Evolutionary conservation across 92 coral and sea anemone genomes (phyloP).

Genomic region (Paramuricea clavata): DNA sequence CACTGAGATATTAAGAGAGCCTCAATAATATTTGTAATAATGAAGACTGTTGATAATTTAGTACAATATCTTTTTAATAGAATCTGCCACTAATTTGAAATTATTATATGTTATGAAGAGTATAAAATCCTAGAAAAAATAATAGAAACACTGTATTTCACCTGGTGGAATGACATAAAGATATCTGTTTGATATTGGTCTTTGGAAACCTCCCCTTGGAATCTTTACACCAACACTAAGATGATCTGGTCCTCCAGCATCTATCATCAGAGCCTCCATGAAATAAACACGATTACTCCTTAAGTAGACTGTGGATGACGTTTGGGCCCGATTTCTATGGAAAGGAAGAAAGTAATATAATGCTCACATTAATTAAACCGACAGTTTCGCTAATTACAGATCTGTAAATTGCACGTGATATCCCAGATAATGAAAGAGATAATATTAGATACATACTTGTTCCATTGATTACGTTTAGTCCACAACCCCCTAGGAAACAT

Average conservation of each 20-base stretch:
- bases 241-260: constrained; percentile 9
- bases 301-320: background rate
- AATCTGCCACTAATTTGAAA: too few species aligned
- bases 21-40: too few species aligned
- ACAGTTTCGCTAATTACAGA: too few species aligned
- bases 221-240: background rate
- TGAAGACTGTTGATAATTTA: too few species aligned
- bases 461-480: background rate
- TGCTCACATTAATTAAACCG: background rate
- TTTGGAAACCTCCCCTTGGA: background rate
- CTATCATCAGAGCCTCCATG: constrained; percentile 12
- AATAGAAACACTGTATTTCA: too few species aligned
- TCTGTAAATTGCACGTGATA: too few species aligned
- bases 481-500: constrained; percentile 3
- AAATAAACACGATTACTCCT: background rate
- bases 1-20: too few species aligned
- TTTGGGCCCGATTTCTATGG: background rate
- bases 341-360: background rate
- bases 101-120: too few species aligned
- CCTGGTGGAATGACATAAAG: constrained; percentile 1
- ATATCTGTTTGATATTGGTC: background rate
- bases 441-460: background rate
- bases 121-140: too few species aligned
- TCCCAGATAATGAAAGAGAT: too few species aligned
- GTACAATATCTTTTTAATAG: too few species aligned